phyloP scores from a whole-genome alignment of 2,797 vertebrate genomes.

The Lithobates pipiens region DNA sequence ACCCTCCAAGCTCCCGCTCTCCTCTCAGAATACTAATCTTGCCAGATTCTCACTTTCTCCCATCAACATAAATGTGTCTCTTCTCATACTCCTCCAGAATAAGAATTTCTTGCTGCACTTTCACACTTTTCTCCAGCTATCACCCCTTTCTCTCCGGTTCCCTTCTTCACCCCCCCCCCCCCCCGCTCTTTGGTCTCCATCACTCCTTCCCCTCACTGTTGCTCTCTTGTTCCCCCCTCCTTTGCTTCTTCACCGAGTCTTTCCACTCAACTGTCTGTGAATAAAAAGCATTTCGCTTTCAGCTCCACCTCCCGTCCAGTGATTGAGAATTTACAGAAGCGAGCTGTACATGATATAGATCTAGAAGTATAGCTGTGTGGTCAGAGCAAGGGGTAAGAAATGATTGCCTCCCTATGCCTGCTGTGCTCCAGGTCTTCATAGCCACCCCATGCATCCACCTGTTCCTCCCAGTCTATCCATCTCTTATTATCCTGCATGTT shows the following conservation, averaged over 20 bases:
- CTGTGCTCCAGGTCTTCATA: neutral
- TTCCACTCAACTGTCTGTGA: constrained; percentile 28
- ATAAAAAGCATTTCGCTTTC: constrained; percentile 22
- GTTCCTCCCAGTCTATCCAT: neutral
- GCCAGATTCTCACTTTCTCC: neutral
- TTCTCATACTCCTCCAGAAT: constrained; percentile 20
- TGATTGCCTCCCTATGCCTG: neutral
- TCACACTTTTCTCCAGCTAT: constrained; percentile 1
- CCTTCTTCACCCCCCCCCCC: neutral
- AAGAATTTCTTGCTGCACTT: neutral
- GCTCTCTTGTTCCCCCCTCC: constrained; percentile 9
- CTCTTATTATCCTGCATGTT: neutral
- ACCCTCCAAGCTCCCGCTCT: neutral
- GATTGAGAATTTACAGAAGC: constrained; percentile 37
- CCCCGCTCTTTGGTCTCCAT: neutral
- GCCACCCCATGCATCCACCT: neutral
- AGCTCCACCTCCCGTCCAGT: constrained; percentile 18
- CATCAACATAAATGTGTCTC: neutral
- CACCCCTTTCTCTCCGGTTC: neutral
- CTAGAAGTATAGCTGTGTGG: neutral
- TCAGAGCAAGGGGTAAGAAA: neutral
- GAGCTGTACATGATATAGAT: constrained; percentile 11
- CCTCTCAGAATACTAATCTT: neutral
- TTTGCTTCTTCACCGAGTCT: constrained; percentile 1
- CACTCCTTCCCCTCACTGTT: constrained; percentile 8